These are phyloP conservation scores for Heterodera filipjevi DNA, from an alignment of 2,888 invertebrate species.

Conservation along the genomic window DNA sequence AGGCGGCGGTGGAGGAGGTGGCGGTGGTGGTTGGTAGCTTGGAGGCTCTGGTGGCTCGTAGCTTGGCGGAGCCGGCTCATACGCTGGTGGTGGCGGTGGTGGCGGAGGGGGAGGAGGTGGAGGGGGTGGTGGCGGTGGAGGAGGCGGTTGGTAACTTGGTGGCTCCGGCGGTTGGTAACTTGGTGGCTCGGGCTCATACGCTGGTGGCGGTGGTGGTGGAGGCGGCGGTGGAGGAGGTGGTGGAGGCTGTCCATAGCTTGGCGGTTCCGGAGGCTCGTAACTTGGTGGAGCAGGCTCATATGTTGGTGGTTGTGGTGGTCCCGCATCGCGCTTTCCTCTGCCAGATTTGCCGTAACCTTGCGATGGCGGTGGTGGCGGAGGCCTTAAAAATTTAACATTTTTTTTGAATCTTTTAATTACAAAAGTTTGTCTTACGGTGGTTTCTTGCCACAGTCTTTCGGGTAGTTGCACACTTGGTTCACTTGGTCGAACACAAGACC, in stretches of 20 bases:
- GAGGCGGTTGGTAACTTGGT: not conserved
- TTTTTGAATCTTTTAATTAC: not conserved
- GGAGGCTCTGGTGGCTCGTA: not conserved
- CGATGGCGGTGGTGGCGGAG: not conserved
- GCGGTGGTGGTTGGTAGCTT: not conserved
- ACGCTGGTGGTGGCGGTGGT: not conserved
- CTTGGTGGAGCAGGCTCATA: not conserved
- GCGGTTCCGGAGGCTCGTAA: too few species aligned
- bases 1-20: not conserved
- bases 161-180: not conserved
- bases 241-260: too few species aligned
- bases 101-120: not conserved
- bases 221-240: not conserved
- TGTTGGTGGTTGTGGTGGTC: not conserved
- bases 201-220: not conserved
- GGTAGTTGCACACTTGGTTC: constrained; percentile 15
- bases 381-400: not conserved
- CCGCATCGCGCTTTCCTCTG: not conserved
- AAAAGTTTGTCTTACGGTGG: not conserved
- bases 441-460: not conserved
- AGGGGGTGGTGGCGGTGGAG: not conserved
- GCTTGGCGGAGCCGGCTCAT: not conserved
- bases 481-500: constrained; percentile 8
- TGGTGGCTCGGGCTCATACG: not conserved
- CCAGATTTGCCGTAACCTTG: not conserved